Conservation (phyloP, 2,888 invertebrate species). For the Eustalomyia histrio region DNA sequence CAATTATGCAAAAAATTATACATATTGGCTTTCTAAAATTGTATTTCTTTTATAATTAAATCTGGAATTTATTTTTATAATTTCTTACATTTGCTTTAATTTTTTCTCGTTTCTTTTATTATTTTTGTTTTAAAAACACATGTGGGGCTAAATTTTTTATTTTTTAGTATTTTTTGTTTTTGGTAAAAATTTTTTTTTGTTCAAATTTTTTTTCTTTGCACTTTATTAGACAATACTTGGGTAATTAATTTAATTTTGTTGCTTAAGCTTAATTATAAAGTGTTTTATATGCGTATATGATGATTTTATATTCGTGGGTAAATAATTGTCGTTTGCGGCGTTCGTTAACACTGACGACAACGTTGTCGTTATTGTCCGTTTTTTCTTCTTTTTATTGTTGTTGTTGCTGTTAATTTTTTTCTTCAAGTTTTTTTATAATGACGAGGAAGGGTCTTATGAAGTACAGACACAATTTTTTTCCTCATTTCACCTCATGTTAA, state of each 20-base stretch:
- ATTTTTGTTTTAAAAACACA: slow-evolving; percentile 10
- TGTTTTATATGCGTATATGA: background rate
- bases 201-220: background rate
- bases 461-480: slow-evolving; percentile 71
- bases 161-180: slow-evolving; percentile 16
- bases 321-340: slow-evolving; percentile 63
- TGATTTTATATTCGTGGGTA: slow-evolving; percentile 58
- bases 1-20: slow-evolving; percentile 47
- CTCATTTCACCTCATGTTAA: background rate
- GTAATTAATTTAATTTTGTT: slow-evolving; percentile 38
- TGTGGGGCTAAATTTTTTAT: slow-evolving; percentile 14
- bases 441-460: slow-evolving; percentile 70
- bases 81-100: background rate
- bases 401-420: slow-evolving; percentile 56
- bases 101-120: too few species aligned
- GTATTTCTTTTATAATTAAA: background rate
- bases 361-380: slow-evolving; percentile 59
- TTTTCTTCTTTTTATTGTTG: slow-evolving; percentile 48
- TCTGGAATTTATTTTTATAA: background rate
- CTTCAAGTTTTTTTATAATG: slow-evolving; percentile 14
- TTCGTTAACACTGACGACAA: slow-evolving; percentile 62
- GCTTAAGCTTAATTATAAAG: slow-evolving; percentile 40
- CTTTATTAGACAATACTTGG: slow-evolving; percentile 23
- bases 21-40: slow-evolving; percentile 5
- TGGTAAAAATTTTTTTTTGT: background rate